Conservation (phyloP, 2,113 vertebrate species). For the Rhynchomys soricoides region DNA sequence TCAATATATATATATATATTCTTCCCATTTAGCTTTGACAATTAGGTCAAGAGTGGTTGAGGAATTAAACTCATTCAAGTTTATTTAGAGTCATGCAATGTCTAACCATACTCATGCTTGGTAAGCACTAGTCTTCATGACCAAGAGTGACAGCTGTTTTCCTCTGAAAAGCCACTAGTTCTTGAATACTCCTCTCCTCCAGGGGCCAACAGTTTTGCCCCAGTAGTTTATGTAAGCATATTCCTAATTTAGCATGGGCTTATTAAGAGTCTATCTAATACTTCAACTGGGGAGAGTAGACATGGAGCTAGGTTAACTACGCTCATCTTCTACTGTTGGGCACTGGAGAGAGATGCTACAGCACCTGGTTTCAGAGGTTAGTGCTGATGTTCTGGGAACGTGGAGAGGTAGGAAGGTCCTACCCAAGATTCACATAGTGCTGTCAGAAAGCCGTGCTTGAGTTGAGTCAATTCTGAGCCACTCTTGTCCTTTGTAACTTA, state of each 20-base stretch:
- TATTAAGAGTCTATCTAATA: background rate
- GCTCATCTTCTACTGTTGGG: background rate
- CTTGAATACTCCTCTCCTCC: background rate
- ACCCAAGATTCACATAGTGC: conserved; percentile 33
- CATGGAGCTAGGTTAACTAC: background rate
- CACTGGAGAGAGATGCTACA: background rate
- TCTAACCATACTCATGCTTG: background rate
- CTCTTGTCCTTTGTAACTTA: conserved; percentile 41
- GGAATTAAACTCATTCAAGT: background rate
- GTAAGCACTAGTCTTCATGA: background rate
- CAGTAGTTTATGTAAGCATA: background rate
- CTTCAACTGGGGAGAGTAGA: background rate
- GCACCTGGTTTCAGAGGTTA: background rate
- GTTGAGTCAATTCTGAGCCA: background rate
- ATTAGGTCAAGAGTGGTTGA: background rate
- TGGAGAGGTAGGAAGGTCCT: background rate
- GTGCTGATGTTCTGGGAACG: background rate
- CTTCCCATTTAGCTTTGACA: conserved; percentile 11
- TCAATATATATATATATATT: background rate
- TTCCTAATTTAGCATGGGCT: background rate
- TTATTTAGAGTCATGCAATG: background rate
- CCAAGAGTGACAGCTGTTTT: background rate
- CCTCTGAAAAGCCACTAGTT: background rate
- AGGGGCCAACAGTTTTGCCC: background rate
- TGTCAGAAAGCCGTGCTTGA: conserved; percentile 29